A percentile compares a stretch with the other conserved stretches of the same genome.
phyloP scores from a whole-genome alignment of 2,888 invertebrate genomes.

The Macrosoma leucophasiata region DNA sequence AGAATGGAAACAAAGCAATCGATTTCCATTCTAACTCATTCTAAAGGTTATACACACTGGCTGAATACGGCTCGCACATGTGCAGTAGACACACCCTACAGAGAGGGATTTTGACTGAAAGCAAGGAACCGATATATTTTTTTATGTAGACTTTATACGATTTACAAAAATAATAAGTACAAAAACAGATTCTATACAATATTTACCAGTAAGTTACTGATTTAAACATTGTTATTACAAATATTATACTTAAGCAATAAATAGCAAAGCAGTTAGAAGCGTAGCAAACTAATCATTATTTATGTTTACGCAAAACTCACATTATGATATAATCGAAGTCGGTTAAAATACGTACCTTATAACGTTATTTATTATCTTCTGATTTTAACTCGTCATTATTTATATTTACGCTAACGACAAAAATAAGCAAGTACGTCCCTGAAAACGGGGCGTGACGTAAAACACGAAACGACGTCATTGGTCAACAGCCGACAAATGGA shows the following conservation, averaged over 20 bases:
- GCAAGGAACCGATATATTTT: too few species aligned
- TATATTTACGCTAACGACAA: conserved; percentile 47
- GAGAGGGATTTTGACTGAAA: conserved; percentile 25
- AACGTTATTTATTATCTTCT: conserved; percentile 32
- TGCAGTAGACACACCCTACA: conserved; percentile 39
- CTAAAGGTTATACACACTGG: conserved; percentile 38
- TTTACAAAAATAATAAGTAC: background rate
- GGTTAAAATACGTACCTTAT: conserved; percentile 7
- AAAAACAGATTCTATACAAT: too few species aligned
- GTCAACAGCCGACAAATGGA: conserved; percentile 38
- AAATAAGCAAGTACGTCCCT: conserved; percentile 67
- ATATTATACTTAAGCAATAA: too few species aligned
- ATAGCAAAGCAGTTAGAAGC: too few species aligned
- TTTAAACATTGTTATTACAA: too few species aligned
- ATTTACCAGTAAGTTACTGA: too few species aligned
- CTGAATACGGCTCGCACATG: conserved; percentile 52
- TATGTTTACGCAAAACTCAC: too few species aligned
- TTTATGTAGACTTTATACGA: too few species aligned
- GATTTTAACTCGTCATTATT: conserved; percentile 34
- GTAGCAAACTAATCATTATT: too few species aligned
- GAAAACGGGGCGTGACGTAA: conserved; percentile 69
- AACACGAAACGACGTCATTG: conserved; percentile 56
- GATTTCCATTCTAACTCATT: conserved; percentile 56
- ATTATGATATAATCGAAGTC: background rate
- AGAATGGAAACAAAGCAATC: conserved; percentile 52